These are phyloP conservation scores for Lynx canadensis DNA, from an alignment of 2,113 vertebrate species.

Conservation along the genomic window DNA sequence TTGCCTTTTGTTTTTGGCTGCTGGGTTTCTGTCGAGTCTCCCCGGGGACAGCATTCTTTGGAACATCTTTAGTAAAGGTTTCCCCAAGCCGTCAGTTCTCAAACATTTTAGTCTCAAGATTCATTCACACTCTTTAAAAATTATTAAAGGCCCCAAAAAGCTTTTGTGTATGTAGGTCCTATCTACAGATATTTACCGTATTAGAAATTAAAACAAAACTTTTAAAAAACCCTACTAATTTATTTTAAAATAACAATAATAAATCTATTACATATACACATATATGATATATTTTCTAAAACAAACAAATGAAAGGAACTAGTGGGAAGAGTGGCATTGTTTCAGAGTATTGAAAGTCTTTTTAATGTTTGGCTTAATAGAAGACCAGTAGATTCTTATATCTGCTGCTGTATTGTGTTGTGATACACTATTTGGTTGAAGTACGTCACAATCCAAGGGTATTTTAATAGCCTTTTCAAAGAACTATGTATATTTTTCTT, in stretches of 20 bases:
- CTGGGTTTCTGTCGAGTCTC: neutral
- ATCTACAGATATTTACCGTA: neutral
- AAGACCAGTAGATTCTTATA: neutral
- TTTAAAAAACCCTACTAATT: neutral
- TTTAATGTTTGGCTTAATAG: constrained; percentile 7
- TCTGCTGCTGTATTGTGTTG: neutral
- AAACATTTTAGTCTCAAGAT: constrained; percentile 22
- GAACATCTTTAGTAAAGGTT: neutral
- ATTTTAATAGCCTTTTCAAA: constrained; percentile 43
- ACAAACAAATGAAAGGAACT: neutral
- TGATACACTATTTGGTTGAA: neutral
- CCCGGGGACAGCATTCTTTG: neutral
- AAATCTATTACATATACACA: neutral
- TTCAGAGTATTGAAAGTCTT: neutral
- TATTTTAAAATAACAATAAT: neutral
- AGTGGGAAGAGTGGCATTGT: neutral
- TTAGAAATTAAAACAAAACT: neutral
- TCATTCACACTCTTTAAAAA: neutral
- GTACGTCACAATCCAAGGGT: neutral
- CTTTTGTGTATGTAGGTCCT: neutral
- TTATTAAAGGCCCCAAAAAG: neutral
- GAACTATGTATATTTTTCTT: neutral
- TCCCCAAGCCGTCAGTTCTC: neutral
- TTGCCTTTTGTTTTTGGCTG: neutral
- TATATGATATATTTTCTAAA: neutral